phyloP scores from a whole-genome alignment of 2,888 invertebrate species.

The Crocallis elinguaria region DNA sequence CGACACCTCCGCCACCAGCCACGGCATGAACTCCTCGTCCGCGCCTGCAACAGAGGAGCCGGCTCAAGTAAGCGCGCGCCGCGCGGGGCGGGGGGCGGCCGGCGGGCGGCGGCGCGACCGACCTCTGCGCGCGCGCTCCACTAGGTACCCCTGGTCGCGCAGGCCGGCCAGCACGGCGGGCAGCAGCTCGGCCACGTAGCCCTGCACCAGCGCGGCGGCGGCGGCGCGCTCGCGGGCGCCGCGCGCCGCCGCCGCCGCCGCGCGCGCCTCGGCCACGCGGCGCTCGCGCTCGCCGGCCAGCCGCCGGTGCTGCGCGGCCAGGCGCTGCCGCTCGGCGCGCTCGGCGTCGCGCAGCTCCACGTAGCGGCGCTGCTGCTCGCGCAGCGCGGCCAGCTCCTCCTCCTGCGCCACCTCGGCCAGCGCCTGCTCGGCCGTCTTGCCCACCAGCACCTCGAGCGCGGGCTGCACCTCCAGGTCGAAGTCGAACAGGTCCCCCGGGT shows the following conservation, averaged over 20 bases:
- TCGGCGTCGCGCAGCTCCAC: conserved; percentile 90
- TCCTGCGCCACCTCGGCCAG: conserved; percentile 96
- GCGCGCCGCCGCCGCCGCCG: conserved; percentile 86
- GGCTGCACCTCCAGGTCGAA: conserved; percentile 96
- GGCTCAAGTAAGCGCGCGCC: too few species aligned
- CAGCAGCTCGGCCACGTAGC: conserved; percentile 93
- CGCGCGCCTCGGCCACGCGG: conserved; percentile 88
- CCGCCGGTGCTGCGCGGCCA: conserved; percentile 92
- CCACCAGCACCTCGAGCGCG: conserved; percentile 94
- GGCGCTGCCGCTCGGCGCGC: conserved; percentile 91
- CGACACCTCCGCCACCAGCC: conserved; percentile 93
- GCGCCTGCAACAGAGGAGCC: conserved; percentile 81
- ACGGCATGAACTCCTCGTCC: conserved; percentile 93
- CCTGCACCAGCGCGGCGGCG: conserved; percentile 92
- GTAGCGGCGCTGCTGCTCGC: conserved; percentile 90
- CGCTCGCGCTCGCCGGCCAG: conserved; percentile 79
- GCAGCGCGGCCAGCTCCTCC: conserved; percentile 93
- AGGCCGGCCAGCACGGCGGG: conserved; percentile 93
- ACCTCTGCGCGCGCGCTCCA: conserved; percentile 86
- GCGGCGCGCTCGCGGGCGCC: conserved; percentile 93
- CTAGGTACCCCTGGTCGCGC: conserved; percentile 89
- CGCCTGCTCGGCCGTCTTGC: conserved; percentile 95
- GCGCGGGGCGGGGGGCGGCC: neutral
- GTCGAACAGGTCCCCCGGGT: conserved; percentile 96
- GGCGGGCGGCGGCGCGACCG: neutral